Conservation (phyloP, 2,797 vertebrate genomes). For the Molossus alvarezi region DNA sequence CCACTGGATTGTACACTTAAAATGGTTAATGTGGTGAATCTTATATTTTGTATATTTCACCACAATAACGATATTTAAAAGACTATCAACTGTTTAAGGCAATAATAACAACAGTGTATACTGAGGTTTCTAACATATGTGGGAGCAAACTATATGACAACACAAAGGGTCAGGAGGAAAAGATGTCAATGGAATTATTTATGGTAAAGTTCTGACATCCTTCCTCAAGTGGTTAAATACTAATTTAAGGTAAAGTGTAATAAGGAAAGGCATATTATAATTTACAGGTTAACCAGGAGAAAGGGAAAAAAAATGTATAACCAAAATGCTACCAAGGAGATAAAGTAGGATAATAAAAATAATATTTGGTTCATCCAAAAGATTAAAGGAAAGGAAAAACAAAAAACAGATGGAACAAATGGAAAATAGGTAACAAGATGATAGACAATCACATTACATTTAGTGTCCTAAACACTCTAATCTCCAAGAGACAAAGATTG, state of each 20-base stretch:
- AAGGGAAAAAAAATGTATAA: neutral
- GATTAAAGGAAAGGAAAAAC: constrained; percentile 23
- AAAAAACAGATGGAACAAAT: neutral
- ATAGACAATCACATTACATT: neutral
- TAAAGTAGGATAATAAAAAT: neutral
- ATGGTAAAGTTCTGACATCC: neutral
- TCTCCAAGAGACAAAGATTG: neutral
- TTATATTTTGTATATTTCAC: neutral
- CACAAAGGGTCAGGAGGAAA: neutral
- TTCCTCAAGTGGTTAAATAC: neutral
- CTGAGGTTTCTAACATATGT: neutral
- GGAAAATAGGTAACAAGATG: neutral
- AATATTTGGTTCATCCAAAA: neutral
- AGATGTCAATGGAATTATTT: neutral
- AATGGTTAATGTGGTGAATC: neutral
- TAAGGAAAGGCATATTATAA: neutral
- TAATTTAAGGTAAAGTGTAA: neutral
- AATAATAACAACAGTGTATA: neutral
- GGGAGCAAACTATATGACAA: neutral
- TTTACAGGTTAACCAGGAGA: neutral
- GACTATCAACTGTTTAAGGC: neutral
- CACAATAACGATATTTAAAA: neutral
- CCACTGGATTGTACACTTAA: neutral
- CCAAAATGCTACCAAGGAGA: neutral
- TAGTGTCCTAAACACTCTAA: neutral